Evolutionary conservation across 1,140 invertebrate genomes (phyloP).

Genomic region (Drosophila insularis): DNA sequence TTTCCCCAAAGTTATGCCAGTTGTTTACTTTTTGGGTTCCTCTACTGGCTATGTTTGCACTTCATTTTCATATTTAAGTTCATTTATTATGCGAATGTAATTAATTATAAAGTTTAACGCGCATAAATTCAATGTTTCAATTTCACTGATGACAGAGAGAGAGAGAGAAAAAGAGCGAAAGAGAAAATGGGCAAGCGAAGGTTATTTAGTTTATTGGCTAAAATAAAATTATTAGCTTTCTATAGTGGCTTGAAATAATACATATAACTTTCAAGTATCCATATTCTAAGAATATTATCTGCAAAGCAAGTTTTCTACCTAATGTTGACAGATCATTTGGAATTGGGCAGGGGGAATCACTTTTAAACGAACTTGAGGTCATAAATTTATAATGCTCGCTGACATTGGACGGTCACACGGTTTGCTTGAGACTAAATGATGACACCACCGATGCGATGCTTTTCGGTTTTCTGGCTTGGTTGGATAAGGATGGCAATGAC

Average conservation of each 20-base stretch:
- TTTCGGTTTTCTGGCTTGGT: neutral
- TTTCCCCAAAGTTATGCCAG: constrained; percentile 1
- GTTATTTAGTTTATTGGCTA: constrained; percentile 27
- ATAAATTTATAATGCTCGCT: constrained; percentile 51
- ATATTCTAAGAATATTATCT: too few species aligned
- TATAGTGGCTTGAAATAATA: neutral
- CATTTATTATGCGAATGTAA: constrained; percentile 77
- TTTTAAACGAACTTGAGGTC: neutral
- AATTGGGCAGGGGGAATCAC: too few species aligned
- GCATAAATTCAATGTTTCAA: constrained; percentile 62
- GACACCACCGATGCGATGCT: constrained; percentile 1
- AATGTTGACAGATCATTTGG: too few species aligned
- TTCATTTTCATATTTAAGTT: constrained; percentile 79
- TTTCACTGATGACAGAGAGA: constrained; percentile 31
- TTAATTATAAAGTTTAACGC: constrained; percentile 72
- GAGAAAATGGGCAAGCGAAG: neutral
- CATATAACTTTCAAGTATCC: too few species aligned
- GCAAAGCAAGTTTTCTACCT: too few species aligned
- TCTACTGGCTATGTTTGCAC: constrained; percentile 52
- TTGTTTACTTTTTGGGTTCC: constrained; percentile 13
- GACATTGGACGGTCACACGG: constrained; percentile 44
- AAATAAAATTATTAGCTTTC: constrained; percentile 24
- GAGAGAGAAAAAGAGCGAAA: neutral
- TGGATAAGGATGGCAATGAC: neutral
- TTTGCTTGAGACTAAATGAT: constrained; percentile 42